Evolutionary conservation across 1,140 invertebrate species (phyloP), one percentile per base, ranked within the genome.

Genomic region (Centruroides sculpturatus): DNA sequence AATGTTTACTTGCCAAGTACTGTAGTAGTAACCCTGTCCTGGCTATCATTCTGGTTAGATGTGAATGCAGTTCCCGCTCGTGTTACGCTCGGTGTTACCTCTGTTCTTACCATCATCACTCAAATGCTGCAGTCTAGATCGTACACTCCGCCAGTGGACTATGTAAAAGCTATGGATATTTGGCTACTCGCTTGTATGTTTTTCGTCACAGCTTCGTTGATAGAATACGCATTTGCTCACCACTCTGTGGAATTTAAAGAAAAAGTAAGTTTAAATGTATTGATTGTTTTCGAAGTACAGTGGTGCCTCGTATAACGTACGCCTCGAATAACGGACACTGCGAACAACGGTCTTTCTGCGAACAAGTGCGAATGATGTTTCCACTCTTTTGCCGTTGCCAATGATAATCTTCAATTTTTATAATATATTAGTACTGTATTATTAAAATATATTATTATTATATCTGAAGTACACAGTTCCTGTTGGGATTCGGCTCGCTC

Each of bases 1-100:
- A 68, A 65, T 13, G 59, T 65, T 3, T 68, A 67, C 47, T 56
- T 68, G 47, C 67, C 67, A n/a, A 68, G 63, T 23, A 57, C 59
- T 5, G 41, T 68, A 51, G 59, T 67, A 2, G 67, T 68, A 5
- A 57, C 57, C 7, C 57, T 67, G 3, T 67, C 66, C 0, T 68
- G 66, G 68, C 68, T 74, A n/a, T 72, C 72, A 46, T 74, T 74
- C 62, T 74, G 74, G 74, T 55, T 76, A 8, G 72, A 75, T 58
- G 71, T 74, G 35, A 68, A 71, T 36, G 67, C 70, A 11, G 73
- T 71, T 0, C 74, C 73, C 1, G 73, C 74, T 5, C 57, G 73
- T 35, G 70, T 74, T 12, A 70, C 71, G 0, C 64, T 74, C 11
- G 67, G 66, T 1, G 60, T 69, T 6, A 69, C 68, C 11, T 69